Conservation (phyloP, 2,888 invertebrate genomes). For the Watsonalla cultraria region DNA sequence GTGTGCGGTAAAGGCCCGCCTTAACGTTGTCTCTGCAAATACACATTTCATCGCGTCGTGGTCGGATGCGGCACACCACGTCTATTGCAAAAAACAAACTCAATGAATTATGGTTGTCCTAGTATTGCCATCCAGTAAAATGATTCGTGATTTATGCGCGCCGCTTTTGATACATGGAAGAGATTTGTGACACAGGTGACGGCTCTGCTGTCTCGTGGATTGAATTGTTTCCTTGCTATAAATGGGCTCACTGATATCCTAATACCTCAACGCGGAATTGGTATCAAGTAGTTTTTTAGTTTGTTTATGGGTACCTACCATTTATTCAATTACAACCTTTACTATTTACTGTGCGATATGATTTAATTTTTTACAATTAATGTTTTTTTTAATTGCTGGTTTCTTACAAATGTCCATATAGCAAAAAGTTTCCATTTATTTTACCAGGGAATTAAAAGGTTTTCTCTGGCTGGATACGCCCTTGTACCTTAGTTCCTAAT, state of each 20-base stretch:
- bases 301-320: neutral
- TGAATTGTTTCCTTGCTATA: slow-evolving; percentile 43
- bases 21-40: slow-evolving; percentile 48
- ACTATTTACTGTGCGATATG: too few relatives aligned
- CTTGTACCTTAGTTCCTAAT: too few relatives aligned
- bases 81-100: slow-evolving; percentile 3
- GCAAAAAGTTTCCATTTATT: too few relatives aligned
- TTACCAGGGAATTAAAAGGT: too few relatives aligned
- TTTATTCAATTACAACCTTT: too few relatives aligned
- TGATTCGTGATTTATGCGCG: slow-evolving; percentile 61
- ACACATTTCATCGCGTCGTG: slow-evolving; percentile 44
- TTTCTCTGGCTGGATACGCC: too few relatives aligned
- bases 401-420: too few relatives aligned
- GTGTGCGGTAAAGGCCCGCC: slow-evolving; percentile 22
- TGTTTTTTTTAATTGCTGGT: too few relatives aligned
- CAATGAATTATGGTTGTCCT: slow-evolving; percentile 53
- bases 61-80: slow-evolving; percentile 32
- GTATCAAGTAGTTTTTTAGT: neutral
- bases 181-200: slow-evolving; percentile 54
- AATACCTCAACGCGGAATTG: slow-evolving; percentile 18
- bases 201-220: slow-evolving; percentile 38
- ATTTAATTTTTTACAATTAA: too few relatives aligned
- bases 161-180: slow-evolving; percentile 53
- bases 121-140: slow-evolving; percentile 55
- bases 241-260: slow-evolving; percentile 17